Evolutionary conservation across 2,113 vertebrate species (phyloP).

Genomic region (Onychorhynchus coronatus): DNA sequence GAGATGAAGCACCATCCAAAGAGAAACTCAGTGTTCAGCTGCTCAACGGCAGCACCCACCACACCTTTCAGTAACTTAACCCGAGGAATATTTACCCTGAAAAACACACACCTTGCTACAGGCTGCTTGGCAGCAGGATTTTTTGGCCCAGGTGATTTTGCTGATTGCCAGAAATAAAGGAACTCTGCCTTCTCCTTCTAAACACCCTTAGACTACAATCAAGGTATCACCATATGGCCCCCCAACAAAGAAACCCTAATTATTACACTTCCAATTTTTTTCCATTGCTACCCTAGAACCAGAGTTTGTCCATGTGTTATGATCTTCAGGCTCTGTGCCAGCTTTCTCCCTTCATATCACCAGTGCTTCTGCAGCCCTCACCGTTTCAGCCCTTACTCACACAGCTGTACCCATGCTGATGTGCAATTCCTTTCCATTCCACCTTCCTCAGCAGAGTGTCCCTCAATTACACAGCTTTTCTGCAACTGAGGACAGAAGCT

Average conservation of each 20-base stretch:
- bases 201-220: background rate
- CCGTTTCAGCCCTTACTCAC: background rate
- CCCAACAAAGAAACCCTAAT: background rate
- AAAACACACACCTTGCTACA: background rate
- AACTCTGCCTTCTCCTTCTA: background rate
- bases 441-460: background rate
- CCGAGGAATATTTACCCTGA: background rate
- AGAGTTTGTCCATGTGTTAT: background rate
- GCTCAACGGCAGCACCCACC: background rate
- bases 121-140: background rate
- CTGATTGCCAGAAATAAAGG: background rate
- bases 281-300: background rate
- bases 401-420: background rate
- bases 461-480: background rate
- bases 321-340: background rate
- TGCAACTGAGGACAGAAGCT: background rate
- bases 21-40: background rate
- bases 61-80: background rate
- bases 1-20: background rate
- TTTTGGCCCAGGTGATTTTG: background rate
- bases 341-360: background rate
- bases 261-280: background rate
- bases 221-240: background rate
- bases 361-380: fast-evolving
- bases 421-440: background rate